Conservation (phyloP, 2,797 vertebrate species). For the Acrossocheilus wenchowensis region DNA sequence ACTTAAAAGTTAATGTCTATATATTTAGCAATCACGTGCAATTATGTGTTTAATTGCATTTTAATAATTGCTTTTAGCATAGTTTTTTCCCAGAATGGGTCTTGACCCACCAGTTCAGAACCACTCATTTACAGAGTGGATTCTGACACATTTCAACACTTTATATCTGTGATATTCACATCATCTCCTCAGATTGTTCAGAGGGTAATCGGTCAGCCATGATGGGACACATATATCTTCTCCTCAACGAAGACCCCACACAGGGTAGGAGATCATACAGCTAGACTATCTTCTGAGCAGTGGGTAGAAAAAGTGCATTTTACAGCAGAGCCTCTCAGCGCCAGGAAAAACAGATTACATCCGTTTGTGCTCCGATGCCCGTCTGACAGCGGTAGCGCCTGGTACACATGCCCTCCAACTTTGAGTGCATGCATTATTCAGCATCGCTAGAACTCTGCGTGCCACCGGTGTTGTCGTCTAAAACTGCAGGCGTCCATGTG, state of each 20-base stretch:
- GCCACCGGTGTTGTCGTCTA: slow-evolving; percentile 48
- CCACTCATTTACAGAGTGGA: background rate
- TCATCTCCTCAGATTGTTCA: background rate
- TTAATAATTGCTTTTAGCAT: background rate
- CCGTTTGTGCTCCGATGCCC: slow-evolving; percentile 46
- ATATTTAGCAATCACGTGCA: background rate
- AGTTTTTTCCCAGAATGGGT: background rate
- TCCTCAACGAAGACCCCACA: slow-evolving; percentile 32
- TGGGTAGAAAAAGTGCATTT: slow-evolving; percentile 45
- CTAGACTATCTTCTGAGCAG: slow-evolving; percentile 42
- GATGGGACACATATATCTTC: slow-evolving; percentile 6
- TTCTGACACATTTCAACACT: background rate
- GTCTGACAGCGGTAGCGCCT: slow-evolving; percentile 22
- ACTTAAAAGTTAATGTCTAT: background rate
- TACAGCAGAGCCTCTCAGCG: slow-evolving; percentile 45
- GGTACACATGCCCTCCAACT: slow-evolving; percentile 43
- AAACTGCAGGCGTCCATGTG: slow-evolving; percentile 51
- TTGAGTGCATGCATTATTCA: slow-evolving; percentile 59
- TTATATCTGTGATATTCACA: slow-evolving; percentile 1
- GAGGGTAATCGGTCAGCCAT: slow-evolving; percentile 19
- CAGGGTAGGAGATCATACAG: slow-evolving; percentile 31
- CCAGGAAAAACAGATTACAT: slow-evolving; percentile 56
- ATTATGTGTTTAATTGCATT: background rate
- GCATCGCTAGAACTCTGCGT: slow-evolving; percentile 32
- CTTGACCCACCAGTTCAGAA: background rate